Evolutionary conservation across 2,797 vertebrate genomes (phyloP).

Genomic region (Sebastes elongatus): DNA sequence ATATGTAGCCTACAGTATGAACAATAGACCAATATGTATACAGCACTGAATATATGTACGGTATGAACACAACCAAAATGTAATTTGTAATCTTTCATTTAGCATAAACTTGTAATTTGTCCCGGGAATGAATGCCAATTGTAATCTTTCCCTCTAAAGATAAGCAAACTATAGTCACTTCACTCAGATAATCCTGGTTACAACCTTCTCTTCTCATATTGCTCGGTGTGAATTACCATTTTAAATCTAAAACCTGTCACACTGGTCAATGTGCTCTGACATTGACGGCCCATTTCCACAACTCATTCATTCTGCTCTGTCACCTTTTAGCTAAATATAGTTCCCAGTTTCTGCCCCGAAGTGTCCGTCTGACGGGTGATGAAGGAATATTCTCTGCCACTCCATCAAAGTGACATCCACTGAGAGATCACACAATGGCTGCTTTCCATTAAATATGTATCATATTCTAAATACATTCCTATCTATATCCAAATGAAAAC

Average conservation of each 20-base stretch:
- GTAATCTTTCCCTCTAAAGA: no score
- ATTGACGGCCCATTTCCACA: conserved; percentile 36
- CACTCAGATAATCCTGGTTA: neutral
- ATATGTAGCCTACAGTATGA: no score
- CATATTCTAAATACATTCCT: neutral
- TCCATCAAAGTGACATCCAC: conserved; percentile 38
- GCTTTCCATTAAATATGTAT: neutral
- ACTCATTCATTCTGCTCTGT: conserved; percentile 50
- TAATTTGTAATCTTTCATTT: no score
- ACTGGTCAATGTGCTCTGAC: neutral
- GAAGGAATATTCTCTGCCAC: conserved; percentile 44
- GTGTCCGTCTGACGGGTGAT: conserved; percentile 51
- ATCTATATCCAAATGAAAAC: neutral
- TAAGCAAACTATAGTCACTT: neutral
- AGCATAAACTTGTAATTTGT: no score
- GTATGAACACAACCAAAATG: no score
- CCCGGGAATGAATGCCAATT: no score
- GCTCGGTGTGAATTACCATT: conserved; percentile 40
- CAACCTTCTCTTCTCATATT: neutral
- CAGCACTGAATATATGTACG: no score
- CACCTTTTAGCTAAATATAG: conserved; percentile 68
- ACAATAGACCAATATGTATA: no score
- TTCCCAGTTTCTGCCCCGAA: conserved; percentile 3
- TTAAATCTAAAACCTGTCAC: conserved; percentile 53
- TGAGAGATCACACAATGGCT: neutral